Percentiles rank a stretch among this genome's conserved stretches.
phyloP scores from a whole-genome alignment of 2,888 invertebrate genomes.

The Hirtodrosophila histrioides region DNA sequence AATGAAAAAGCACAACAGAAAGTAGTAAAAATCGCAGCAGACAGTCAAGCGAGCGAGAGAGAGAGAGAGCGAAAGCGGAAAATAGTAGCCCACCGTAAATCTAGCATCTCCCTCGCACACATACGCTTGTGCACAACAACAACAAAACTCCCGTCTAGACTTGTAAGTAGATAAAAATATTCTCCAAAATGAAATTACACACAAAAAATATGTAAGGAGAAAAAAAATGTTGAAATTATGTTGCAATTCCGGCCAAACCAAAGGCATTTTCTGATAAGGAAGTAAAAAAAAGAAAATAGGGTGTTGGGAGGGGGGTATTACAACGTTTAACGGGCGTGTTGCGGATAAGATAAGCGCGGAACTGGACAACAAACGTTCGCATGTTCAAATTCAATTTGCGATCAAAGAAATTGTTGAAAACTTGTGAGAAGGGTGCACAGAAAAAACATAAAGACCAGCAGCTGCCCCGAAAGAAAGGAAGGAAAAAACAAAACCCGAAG shows the following conservation, averaged over 20 bases:
- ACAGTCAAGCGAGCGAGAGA: conserved; percentile 34
- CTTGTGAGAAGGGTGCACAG: background rate
- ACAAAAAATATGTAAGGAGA: conserved; percentile 23
- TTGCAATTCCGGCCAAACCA: conserved; percentile 41
- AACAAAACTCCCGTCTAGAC: conserved; percentile 59
- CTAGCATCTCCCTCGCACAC: conserved; percentile 29
- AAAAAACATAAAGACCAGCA: conserved; percentile 5
- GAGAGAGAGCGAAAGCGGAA: background rate
- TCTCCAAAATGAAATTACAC: conserved; percentile 30
- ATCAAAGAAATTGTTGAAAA: conserved; percentile 21
- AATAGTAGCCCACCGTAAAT: conserved; percentile 19
- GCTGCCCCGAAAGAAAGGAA: too few species aligned
- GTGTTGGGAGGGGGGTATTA: conserved; percentile 15
- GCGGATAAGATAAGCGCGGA: conserved; percentile 67
- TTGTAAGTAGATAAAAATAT: conserved; percentile 71
- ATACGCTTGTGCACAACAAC: conserved; percentile 13
- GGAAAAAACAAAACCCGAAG: conserved; percentile 1
- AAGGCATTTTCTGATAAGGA: conserved; percentile 62
- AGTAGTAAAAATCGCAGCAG: conserved; percentile 68
- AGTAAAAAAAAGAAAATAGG: conserved; percentile 20
- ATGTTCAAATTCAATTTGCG: conserved; percentile 63
- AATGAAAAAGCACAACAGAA: conserved; percentile 48
- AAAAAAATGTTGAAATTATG: conserved; percentile 36
- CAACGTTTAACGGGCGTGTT: conserved; percentile 60
- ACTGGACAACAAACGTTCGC: conserved; percentile 37